Percentiles rank a stretch among this genome's conserved stretches.
Evolutionary conservation across 2,888 invertebrate genomes (phyloP).

Genomic region (Harpalus rubripes): DNA sequence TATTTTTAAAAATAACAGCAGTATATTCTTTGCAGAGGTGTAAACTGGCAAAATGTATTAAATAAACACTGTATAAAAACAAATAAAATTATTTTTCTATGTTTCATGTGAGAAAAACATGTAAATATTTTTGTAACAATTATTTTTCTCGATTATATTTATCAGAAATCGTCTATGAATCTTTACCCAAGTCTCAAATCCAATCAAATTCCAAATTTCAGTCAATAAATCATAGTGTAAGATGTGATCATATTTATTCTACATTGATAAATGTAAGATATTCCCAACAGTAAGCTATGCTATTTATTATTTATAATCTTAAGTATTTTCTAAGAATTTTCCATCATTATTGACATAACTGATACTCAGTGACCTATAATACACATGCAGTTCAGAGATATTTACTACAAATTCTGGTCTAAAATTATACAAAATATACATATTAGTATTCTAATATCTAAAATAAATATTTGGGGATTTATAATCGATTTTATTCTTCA

Average conservation of each 20-base stretch:
- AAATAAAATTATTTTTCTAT: no score
- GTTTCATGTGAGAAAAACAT: no score
- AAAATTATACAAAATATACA: neutral
- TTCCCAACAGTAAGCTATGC: neutral
- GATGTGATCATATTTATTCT: neutral
- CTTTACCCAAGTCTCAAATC: neutral
- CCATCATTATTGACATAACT: neutral
- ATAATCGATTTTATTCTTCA: neutral
- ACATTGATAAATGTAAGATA: neutral
- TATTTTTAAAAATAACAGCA: no score
- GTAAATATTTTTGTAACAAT: no score
- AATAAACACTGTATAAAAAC: no score
- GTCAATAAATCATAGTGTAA: neutral
- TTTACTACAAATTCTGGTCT: neutral
- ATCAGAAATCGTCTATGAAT: no score
- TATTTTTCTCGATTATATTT: no score
- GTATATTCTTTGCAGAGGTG: no score
- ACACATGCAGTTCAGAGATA: neutral
- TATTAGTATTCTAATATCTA: neutral
- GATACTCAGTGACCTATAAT: neutral
- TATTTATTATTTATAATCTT: neutral
- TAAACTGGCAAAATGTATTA: no score
- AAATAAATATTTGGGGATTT: neutral
- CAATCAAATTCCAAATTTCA: neutral
- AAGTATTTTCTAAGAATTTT: neutral